Evolutionary conservation across 64 coral and sea anemone genomes (phyloP).

Genomic region (Platygyra sinensis): DNA sequence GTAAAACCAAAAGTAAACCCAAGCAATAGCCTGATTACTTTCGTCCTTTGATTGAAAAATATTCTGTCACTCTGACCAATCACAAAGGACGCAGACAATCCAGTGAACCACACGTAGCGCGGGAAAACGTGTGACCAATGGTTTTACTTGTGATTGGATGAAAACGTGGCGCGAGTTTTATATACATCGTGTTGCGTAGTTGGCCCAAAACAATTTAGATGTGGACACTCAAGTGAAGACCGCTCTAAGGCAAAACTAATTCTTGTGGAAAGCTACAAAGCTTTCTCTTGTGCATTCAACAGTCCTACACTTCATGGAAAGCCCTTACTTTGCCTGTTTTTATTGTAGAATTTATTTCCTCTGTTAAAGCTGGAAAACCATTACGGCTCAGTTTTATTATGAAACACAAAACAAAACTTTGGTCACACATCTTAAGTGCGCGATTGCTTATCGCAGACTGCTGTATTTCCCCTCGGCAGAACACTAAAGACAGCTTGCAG

Average conservation of each 20-base stretch:
- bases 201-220: background rate
- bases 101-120: background rate
- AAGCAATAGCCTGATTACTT: too few species aligned
- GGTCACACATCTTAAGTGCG: background rate
- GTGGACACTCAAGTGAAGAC: background rate
- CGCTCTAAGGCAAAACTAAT: background rate
- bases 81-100: background rate
- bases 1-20: too few species aligned
- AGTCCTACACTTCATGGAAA: too few species aligned
- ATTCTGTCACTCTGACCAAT: background rate
- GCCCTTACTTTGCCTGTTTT: too few species aligned
- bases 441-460: background rate
- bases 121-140: background rate
- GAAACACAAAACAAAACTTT: too few species aligned
- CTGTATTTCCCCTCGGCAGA: conserved; percentile 1
- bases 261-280: too few species aligned
- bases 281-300: too few species aligned
- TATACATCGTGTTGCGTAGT: background rate
- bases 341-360: too few species aligned
- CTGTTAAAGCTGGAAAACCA: too few species aligned
- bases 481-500: conserved; percentile 85
- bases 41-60: too few species aligned
- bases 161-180: background rate
- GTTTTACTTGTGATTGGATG: background rate
- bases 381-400: too few species aligned